Evolutionary conservation across 2,888 invertebrate genomes (phyloP), one percentile per base, ranked within the genome.

Genomic region (Sturmia bella): DNA sequence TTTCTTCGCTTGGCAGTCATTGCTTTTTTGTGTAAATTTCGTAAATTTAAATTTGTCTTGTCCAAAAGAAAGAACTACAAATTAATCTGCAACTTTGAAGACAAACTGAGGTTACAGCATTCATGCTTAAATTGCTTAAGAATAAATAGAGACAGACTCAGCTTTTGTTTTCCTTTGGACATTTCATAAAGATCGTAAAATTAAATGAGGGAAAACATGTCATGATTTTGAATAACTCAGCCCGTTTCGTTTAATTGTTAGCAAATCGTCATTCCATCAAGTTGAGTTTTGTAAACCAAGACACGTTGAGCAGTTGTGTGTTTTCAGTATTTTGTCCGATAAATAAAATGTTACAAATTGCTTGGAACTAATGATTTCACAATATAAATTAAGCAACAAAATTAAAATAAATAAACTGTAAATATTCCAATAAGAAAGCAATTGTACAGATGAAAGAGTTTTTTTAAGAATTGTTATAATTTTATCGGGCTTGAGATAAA

Each of bases 281-380:
- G 48, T 57, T 57, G 41, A 19, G 54, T 61, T 50, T 70, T 41
- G 19, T 64, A 64, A 72, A 39, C 24, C 13, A 57, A 64, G 39
- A 12, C 39, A 54, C 9, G 19, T 21, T 56, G 41, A 15, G 37
- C 21, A 43, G 50, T 63, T 27, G 66, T 48, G 54, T 57, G 66
- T 69, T 59, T 37, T 21, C 48, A 19, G 70, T 72, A 15, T 43
- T 70, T 74, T 70, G 61, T n/a, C 68, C 61, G 12, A 41, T 68
- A 56, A 73, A 77, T 73, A 57, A 73, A 63, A 24, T 32, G 54
- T 21, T 48, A 73, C 48, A 61, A 73, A 73, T 73, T 68, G 61
- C 21, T 61, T 54, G 72, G 80, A 81, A 72, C 19, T 61, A 61
- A 76, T 56, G 56, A 48, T 72, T 32, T 32, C 4, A 32, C 1